Evolutionary conservation across 2,113 vertebrate species (phyloP), one percentile per base, ranked within the genome.

Genomic region (Gallinago paraguaiae): DNA sequence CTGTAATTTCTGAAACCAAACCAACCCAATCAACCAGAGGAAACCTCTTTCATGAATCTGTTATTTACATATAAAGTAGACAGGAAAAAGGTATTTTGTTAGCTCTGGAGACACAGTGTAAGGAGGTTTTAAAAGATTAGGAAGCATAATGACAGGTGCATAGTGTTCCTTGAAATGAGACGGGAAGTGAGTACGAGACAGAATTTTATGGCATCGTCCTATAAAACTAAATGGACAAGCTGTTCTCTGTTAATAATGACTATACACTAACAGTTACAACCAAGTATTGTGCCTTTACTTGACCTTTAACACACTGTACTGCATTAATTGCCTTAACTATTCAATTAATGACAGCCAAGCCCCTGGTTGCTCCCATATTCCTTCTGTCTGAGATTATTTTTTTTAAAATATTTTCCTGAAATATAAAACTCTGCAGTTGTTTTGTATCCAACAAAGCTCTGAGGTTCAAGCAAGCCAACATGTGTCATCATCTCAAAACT

Each of bases 61-160:
- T 95, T 95, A 97, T 93, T 96, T 93, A 97, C 90, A 87, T 93
- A 37, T 25, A 90, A 84, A 97, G 92, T 80, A 81, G 95, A 93
- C 96, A 96, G 97, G 97, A 97, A 97, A 93, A 94, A 65, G 67
- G 59, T 74, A 96, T 97, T 97, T 96, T 94, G 95, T 91, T 97
- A 96, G 83, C 33, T 86, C 61, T 96, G 81, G 95, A 97, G 89
- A 92, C 81, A 95, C 69, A 91, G 56, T 94, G 93, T 95, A 95
- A 96, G 86, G 80, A 91, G 92, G 82, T 88, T 95, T 96, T 80
- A 93, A 96, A 93, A 95, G 95, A 96, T 96, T 96, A 91, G 90
- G 94, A 94, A 93, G 69, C 72, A 93, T 67, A 96, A 97, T 96
- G 91, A 97, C 96, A 93, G 92, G 91, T 95, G 89, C 88, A 95